Evolutionary conservation across 2,113 vertebrate species (phyloP).

Genomic region (Elachura formosa): DNA sequence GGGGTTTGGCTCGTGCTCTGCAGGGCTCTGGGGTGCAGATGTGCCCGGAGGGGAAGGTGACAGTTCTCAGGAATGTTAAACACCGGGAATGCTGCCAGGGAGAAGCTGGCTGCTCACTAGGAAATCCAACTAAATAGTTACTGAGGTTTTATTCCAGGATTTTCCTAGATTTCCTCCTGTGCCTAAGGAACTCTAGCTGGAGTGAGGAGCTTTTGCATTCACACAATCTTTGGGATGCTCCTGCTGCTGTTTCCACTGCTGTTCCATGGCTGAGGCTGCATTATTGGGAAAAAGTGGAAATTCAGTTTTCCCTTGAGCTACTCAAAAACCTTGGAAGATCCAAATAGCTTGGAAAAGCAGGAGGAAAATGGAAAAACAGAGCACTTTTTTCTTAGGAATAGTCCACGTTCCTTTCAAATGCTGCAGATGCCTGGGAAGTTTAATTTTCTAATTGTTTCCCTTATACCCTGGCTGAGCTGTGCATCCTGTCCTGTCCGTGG

Average conservation of each 20-base stretch:
- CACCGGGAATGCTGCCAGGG: background rate
- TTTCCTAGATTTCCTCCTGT: background rate
- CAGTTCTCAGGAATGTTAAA: background rate
- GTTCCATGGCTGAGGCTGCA: background rate
- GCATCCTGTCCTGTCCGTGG: background rate
- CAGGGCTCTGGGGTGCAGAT: background rate
- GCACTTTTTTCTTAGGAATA: background rate
- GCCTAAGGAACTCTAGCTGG: background rate
- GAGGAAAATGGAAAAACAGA: background rate
- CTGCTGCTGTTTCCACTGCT: background rate
- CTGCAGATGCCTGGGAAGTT: background rate
- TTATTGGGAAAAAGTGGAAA: background rate
- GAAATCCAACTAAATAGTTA: background rate
- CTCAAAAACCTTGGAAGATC: background rate
- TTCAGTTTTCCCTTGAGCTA: background rate
- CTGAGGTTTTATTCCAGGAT: background rate
- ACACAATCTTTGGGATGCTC: background rate
- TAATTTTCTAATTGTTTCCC: background rate
- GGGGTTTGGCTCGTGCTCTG: background rate
- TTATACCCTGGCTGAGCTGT: background rate
- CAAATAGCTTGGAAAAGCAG: background rate
- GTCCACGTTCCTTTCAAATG: background rate
- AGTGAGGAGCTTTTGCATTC: background rate
- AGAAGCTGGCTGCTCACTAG: background rate
- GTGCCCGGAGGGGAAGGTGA: background rate